A percentile compares a stretch with the other conserved stretches of the same genome.
phyloP scores from a whole-genome alignment of 1,140 invertebrate genomes.

The Babylonia areolata region DNA sequence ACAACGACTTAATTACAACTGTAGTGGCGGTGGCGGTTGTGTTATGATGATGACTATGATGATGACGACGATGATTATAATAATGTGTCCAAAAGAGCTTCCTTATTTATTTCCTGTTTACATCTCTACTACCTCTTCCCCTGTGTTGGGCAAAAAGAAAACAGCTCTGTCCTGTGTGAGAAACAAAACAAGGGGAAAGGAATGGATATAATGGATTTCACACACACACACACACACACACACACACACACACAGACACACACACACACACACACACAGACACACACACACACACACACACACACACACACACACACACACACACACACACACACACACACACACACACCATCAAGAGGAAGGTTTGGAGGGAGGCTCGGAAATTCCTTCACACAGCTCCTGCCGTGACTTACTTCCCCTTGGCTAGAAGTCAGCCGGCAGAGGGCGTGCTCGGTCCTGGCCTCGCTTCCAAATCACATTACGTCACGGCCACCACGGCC shows the following conservation, averaged over 20 bases:
- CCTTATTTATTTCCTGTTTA: too few relatives aligned
- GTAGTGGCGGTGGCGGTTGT: too few relatives aligned
- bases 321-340: constrained; percentile 15
- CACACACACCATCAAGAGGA: not conserved
- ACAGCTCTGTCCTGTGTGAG: too few relatives aligned
- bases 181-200: too few relatives aligned
- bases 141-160: too few relatives aligned
- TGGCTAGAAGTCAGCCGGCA: constrained; percentile 7
- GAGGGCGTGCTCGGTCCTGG: constrained; percentile 23
- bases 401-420: not conserved
- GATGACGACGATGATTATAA: too few relatives aligned
- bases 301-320: constrained; percentile 24
- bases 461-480: constrained; percentile 49
- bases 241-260: constrained; percentile 17
- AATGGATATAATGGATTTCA: too few relatives aligned
- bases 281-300: constrained; percentile 7
- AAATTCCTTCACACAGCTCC: not conserved
- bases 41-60: too few relatives aligned
- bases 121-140: too few relatives aligned
- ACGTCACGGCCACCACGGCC: constrained; percentile 41
- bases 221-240: constrained; percentile 16
- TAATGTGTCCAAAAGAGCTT: too few relatives aligned
- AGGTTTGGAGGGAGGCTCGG: too few relatives aligned
- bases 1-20: too few relatives aligned
- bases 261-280: not conserved